Evolutionary conservation across 2,113 vertebrate species (phyloP), one percentile per base, ranked within the genome.

Genomic region (Zosterops japonicus): DNA sequence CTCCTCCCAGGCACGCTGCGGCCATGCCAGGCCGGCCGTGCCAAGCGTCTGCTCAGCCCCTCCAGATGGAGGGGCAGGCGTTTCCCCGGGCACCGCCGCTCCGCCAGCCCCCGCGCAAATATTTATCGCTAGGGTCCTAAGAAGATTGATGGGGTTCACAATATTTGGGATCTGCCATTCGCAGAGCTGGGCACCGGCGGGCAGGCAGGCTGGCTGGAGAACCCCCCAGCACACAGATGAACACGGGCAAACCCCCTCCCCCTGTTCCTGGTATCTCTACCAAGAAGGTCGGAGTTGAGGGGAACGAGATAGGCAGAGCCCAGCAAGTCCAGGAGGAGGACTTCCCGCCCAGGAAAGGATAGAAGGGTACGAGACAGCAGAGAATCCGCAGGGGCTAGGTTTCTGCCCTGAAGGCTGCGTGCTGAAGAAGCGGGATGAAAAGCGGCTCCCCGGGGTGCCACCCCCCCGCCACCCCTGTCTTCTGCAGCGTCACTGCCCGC

Each of bases 41-140:
- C 95, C 95, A 97, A 93, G 35, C 7, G 82, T 76, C 94, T 93
- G 89, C 35, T 50, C 74, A 11, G 63, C 64, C 83, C 67, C 76
- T 95, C 84, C 94, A 87, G 91, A 95, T 92, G 94, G 94, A 87
- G 46, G 69, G 64, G 35, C 84, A 70, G 87, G 92, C 77, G 13
- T 89, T 89, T 89, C 81, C 84, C 33, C 8, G 6, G 70, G 94
- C 75, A 65, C 59, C 2, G 1, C 67, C 8, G 6, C 61, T 63
- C 60, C 5, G 3, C 41, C 93, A 67, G 63, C 89, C 89, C 91
- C 71, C 59, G 4, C 18, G 2, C 90, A 94, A 92, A 83, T 94
- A 88, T 94, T 96, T 93, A 80, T 93, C 9, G 5, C 56, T 56
- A 29, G 59, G 69, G 74, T 78, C 20, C 5, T 2, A 6, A 28